These are phyloP conservation scores for Cuniculus paca DNA, from an alignment of 2,797 vertebrate species.

Conservation along the genomic window DNA sequence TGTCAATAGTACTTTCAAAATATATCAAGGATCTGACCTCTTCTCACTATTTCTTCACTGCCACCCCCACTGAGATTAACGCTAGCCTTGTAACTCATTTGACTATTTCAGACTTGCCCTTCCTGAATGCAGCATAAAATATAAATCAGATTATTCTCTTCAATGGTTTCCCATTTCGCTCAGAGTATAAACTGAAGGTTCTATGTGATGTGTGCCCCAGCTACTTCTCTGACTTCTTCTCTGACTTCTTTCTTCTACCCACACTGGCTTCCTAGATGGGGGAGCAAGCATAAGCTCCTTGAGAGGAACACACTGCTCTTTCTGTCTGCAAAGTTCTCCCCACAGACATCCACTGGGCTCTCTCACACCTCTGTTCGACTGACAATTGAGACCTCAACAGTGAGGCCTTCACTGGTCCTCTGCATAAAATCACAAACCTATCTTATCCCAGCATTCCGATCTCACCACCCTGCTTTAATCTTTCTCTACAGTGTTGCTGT, in stretches of 20 bases:
- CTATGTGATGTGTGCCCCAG: not conserved
- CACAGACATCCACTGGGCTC: not conserved
- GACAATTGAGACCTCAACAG: not conserved
- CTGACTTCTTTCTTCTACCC: slow-evolving; percentile 1
- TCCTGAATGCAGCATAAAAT: not conserved
- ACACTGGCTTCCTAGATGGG: not conserved
- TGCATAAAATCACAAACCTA: not conserved
- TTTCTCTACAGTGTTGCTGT: not conserved
- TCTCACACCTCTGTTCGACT: not conserved
- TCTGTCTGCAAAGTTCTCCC: not conserved
- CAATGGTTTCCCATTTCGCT: not conserved
- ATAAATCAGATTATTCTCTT: not conserved
- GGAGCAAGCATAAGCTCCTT: not conserved
- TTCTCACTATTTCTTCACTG: not conserved
- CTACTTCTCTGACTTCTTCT: not conserved
- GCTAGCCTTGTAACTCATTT: not conserved
- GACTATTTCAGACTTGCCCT: not conserved
- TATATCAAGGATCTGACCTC: not conserved
- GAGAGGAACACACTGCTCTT: not conserved
- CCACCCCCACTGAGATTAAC: not conserved
- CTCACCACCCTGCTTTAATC: not conserved
- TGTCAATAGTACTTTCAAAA: slow-evolving; percentile 14
- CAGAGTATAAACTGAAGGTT: not conserved
- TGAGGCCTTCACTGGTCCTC: not conserved
- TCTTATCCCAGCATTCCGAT: not conserved